Conservation (phyloP, 2,797 vertebrate genomes). For the Hozukius guyotensis region DNA sequence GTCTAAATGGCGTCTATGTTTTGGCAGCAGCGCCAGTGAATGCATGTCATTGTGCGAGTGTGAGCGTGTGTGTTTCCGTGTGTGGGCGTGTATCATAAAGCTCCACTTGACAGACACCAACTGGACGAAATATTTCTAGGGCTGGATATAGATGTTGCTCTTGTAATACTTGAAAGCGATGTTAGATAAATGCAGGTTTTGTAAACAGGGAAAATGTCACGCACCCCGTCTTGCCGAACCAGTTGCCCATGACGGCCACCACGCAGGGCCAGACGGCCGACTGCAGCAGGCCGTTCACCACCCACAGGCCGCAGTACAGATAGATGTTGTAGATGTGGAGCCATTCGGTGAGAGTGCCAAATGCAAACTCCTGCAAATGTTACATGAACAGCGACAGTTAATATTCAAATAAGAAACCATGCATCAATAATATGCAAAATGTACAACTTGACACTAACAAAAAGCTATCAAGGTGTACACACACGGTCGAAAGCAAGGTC, state of each 20-base stretch:
- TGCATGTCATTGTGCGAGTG: constrained; percentile 36
- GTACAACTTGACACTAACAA: neutral
- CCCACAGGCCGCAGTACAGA: constrained; percentile 93
- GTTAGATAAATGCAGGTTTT: neutral
- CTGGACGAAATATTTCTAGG: neutral
- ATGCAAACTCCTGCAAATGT: constrained; percentile 90
- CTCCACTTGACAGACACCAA: neutral
- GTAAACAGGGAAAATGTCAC: constrained; percentile 27
- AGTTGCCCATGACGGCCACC: constrained; percentile 98
- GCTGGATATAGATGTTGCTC: neutral
- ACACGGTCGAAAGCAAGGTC: neutral
- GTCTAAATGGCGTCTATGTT: constrained; percentile 53
- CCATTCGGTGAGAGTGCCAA: constrained; percentile 95
- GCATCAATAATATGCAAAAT: neutral
- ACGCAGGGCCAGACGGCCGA: constrained; percentile 97
- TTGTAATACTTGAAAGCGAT: neutral
- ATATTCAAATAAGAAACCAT: neutral
- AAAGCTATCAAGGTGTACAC: neutral
- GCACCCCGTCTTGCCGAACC: constrained; percentile 97
- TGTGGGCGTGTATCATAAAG: constrained; percentile 6
- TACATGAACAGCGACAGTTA: neutral
- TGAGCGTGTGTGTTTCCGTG: neutral
- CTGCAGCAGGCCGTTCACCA: constrained; percentile 94
- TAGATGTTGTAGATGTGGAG: constrained; percentile 92
- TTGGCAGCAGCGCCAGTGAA: constrained; percentile 28